Evolutionary conservation across 1,140 invertebrate species (phyloP), one percentile per base, ranked within the genome.

Genomic region (Sitobion miscanthi): DNA sequence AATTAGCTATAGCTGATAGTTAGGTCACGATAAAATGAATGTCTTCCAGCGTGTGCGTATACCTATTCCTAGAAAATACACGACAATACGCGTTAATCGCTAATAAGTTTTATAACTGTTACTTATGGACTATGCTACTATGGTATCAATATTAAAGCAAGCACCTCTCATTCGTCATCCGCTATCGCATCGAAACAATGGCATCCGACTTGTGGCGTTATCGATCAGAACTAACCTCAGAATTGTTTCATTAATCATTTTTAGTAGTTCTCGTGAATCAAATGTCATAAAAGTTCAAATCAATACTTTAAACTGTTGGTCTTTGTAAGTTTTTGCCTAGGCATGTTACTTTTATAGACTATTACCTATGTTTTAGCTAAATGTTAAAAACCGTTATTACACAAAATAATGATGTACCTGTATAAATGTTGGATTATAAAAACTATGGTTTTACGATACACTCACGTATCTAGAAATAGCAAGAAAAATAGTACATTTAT

Each of bases 1-100:
- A 89, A 89, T 89, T 54, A 89, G 49, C 35, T 89, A 38, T 89
- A 54, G 30, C n/a, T 38, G n/a, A 57, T 57, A 57, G 88, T 57
- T 89, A 89, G 88, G 52, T 89, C 88, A 89, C 14, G 52, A 89
- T 89, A 52, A 89, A 89, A 89, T 89, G 11, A 89, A 89, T 89
- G 35, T 89, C 35, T 89, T 89, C 49, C 87, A 30, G 30, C 25
- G 86, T 89, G 88, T 54, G 52, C 8, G 9, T 35, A 25, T 57
- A 35, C 35, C 35, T 35, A 49, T 89, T 89, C 52, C 88, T 89
- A 57, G 88, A 57, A 89, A 57, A 89, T 47, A 57, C 35, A 38
- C 52, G 21, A 57, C 52, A 89, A 54, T 54, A 89, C 47, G 35
- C 35, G 35, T 38, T 87, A 89, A 38, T 89, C 88, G 42, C n/a